These are phyloP conservation scores for Calameuta pallipes DNA, from an alignment of 2,888 invertebrate species.

Conservation along the genomic window DNA sequence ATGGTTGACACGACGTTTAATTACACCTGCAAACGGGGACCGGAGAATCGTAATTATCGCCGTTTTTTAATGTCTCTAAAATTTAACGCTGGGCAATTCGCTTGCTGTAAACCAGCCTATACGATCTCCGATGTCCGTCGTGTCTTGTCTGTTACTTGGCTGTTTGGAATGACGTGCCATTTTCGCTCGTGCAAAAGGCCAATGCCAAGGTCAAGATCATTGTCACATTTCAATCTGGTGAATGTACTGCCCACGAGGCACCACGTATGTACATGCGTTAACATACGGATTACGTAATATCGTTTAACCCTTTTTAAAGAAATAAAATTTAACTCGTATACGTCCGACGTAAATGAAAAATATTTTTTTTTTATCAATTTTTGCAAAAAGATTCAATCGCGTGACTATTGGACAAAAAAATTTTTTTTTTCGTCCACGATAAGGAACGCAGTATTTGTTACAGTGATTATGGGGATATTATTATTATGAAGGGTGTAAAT, in stretches of 20 bases:
- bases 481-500: neutral
- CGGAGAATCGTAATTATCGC: neutral
- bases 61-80: constrained; percentile 1
- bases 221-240: neutral
- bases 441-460: too few relatives aligned
- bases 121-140: neutral
- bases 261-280: too few relatives aligned
- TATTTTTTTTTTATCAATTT: too few relatives aligned
- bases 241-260: neutral
- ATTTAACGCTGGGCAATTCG: neutral
- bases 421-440: too few relatives aligned
- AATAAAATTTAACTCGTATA: too few relatives aligned
- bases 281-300: too few relatives aligned
- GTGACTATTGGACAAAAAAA: too few relatives aligned
- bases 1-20: neutral
- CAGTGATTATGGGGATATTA: too few relatives aligned
- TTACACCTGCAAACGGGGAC: too few relatives aligned
- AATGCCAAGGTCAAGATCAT: neutral
- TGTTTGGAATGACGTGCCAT: neutral
- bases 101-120: neutral
- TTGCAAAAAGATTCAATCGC: too few relatives aligned
- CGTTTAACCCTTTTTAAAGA: too few relatives aligned
- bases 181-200: neutral
- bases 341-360: too few relatives aligned
- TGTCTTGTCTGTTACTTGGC: neutral